Percentiles rank a stretch among this genome's conserved stretches.
These are phyloP conservation scores for Lytechinus pictus DNA, from an alignment of 35 echinoderm and acorn worm species.

Conservation along the genomic window DNA sequence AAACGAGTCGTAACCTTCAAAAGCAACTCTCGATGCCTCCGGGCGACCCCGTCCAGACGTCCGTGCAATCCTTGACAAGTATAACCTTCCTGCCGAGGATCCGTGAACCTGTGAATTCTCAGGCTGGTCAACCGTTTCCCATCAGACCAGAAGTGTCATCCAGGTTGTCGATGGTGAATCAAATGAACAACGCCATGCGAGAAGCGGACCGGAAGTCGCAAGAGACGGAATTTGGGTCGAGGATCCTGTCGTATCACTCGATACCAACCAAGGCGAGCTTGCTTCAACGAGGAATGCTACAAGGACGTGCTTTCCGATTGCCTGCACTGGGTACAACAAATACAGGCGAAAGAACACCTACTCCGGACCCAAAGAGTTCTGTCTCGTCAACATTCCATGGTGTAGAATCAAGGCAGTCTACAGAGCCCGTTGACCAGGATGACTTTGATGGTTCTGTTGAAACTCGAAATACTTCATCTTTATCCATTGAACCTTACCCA, in stretches of 20 bases:
- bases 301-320: not conserved
- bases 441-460: not conserved
- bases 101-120: not conserved
- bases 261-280: not conserved
- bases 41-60: not conserved
- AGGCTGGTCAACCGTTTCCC: not conserved
- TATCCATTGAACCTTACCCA: constrained; percentile 62
- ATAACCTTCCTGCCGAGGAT: not conserved
- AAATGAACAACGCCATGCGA: not conserved
- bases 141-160: not conserved
- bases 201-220: not conserved
- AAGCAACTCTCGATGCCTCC: not conserved
- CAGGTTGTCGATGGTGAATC: not conserved
- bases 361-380: not conserved
- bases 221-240: not conserved
- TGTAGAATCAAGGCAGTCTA: not conserved
- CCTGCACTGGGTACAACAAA: not conserved
- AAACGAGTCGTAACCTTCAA: not conserved
- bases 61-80: not conserved
- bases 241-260: not conserved
- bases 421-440: not conserved
- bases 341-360: not conserved
- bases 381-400: not conserved
- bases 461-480: not conserved
- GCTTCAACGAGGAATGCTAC: constrained; percentile 14